Conservation (phyloP, 2,888 invertebrate genomes). For the Trichopoda pennipes region DNA sequence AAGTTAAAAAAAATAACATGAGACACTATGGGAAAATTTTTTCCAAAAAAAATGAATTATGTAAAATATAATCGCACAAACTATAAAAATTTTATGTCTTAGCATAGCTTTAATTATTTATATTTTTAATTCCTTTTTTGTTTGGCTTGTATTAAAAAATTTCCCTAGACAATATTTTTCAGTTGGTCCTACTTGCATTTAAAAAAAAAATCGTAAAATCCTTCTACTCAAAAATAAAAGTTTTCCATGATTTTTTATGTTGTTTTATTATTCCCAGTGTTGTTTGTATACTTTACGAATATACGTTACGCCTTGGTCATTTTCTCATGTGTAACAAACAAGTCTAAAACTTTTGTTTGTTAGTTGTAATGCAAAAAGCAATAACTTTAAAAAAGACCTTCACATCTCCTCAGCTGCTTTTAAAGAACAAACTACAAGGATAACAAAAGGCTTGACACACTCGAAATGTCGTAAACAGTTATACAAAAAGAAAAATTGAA, state of each 20-base stretch:
- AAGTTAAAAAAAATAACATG: no score
- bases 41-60: no score
- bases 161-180: neutral
- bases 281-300: conserved; percentile 4
- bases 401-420: conserved; percentile 14
- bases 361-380: conserved; percentile 58
- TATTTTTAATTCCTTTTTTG: no score
- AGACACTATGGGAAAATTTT: no score
- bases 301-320: conserved; percentile 64
- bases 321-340: conserved; percentile 65
- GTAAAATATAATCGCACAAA: no score
- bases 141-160: no score
- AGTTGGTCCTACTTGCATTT: conserved; percentile 22
- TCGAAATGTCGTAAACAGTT: conserved; percentile 65
- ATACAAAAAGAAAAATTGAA: conserved; percentile 12
- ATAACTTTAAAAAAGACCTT: conserved; percentile 47
- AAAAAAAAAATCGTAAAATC: neutral
- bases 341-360: conserved; percentile 65
- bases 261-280: conserved; percentile 28
- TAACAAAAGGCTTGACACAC: conserved; percentile 67
- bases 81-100: no score
- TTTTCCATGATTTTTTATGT: conserved; percentile 28
- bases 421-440: conserved; percentile 32
- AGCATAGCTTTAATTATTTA: no score
- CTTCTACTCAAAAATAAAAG: conserved; percentile 15